phyloP scores from a whole-genome alignment of 2,888 invertebrate genomes.

The Catotricha subobsoleta region DNA sequence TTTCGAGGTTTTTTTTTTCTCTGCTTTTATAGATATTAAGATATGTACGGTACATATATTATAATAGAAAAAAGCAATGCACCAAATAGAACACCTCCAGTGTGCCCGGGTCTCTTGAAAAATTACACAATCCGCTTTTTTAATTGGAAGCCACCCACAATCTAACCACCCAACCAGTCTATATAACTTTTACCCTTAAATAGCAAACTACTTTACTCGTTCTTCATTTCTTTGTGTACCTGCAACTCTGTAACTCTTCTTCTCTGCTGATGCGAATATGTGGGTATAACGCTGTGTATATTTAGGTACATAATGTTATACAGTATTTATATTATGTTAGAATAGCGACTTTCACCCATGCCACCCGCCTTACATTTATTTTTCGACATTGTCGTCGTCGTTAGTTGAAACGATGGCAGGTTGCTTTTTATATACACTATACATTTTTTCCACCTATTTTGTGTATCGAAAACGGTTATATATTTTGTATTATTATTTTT shows the following conservation, averaged over 20 bases:
- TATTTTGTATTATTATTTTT: no score
- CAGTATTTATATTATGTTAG: no score
- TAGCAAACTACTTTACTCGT: not conserved
- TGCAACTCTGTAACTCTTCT: not conserved
- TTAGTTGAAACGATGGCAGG: not conserved
- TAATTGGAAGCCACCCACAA: conserved; percentile 4
- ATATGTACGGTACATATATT: no score
- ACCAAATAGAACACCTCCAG: conserved; percentile 4
- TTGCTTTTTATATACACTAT: not conserved
- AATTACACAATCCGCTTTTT: conserved; percentile 3
- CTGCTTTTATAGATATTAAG: no score
- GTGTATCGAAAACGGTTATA: not conserved
- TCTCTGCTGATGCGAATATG: no score
- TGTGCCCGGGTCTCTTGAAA: conserved; percentile 6
- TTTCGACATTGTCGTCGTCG: not conserved
- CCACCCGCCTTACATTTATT: not conserved
- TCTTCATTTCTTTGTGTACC: not conserved
- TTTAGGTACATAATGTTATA: no score
- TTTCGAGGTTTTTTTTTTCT: no score
- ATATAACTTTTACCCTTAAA: not conserved
- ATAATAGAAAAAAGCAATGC: conserved; percentile 3
- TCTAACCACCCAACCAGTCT: not conserved
- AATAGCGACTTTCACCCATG: no score
- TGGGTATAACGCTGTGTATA: no score
- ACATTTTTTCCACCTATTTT: not conserved